These are phyloP conservation scores for Spatulosminthurus flaviceps DNA, from an alignment of 2,888 invertebrate species.

Conservation along the genomic window DNA sequence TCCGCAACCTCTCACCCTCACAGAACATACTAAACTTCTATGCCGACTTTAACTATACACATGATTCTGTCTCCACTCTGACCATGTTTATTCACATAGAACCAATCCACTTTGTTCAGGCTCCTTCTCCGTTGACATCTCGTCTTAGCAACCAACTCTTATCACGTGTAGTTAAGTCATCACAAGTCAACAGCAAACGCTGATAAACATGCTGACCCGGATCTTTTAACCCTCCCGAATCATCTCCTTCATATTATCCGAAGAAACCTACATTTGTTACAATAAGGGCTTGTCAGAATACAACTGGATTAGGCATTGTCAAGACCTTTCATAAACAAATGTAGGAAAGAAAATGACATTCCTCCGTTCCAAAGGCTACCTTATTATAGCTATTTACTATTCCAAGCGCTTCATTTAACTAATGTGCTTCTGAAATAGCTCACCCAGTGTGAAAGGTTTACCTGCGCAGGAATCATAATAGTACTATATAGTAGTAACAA, in stretches of 20 bases:
- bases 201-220: constrained; percentile 39
- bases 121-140: not conserved
- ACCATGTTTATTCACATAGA: not conserved
- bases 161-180: constrained; percentile 22
- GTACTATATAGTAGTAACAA: not conserved
- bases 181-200: constrained; percentile 6
- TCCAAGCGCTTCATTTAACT: too few species aligned
- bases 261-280: too few species aligned
- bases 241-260: not conserved
- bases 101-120: not conserved
- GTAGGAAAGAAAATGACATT: too few species aligned
- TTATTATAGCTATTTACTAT: too few species aligned
- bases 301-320: too few species aligned
- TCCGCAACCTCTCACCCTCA: constrained; percentile 45
- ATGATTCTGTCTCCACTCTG: constrained; percentile 1
- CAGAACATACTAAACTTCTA: not conserved
- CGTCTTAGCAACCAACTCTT: constrained; percentile 14
- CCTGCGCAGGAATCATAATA: not conserved
- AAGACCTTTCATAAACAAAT: too few species aligned
- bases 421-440: not conserved
- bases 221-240: constrained; percentile 30
- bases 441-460: not conserved
- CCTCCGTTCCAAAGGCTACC: too few species aligned
- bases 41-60: constrained; percentile 7
- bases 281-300: too few species aligned